phyloP scores from a whole-genome alignment of 1,140 invertebrate genomes.

The Atta colombica region DNA sequence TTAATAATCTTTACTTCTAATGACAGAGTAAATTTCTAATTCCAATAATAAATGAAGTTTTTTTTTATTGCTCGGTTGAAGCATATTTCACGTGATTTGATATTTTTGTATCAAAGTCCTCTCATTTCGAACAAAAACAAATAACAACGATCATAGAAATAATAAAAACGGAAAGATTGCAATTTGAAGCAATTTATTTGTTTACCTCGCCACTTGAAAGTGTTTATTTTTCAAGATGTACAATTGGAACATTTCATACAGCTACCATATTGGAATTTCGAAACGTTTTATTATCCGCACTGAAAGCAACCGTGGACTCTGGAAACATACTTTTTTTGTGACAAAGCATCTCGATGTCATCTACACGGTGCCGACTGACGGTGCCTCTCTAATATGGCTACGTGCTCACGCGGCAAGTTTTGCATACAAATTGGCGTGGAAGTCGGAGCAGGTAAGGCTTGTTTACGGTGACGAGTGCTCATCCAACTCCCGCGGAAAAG shows the following conservation, averaged over 20 bases:
- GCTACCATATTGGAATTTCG: neutral
- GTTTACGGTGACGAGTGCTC: conserved; percentile 74
- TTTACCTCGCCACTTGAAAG: neutral
- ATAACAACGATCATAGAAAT: neutral
- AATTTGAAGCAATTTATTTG: neutral
- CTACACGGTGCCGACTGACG: neutral
- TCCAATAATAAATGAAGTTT: neutral
- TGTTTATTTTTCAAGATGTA: conserved; percentile 14
- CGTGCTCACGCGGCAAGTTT: conserved; percentile 67
- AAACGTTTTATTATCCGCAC: neutral
- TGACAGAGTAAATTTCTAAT: neutral
- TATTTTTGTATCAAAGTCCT: conserved; percentile 7
- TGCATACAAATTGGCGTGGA: conserved; percentile 73
- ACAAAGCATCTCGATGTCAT: conserved; percentile 37
- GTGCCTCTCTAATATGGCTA: conserved; percentile 51
- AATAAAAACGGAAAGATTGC: conserved; percentile 16
- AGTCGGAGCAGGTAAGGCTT: conserved; percentile 59
- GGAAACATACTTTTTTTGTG: neutral
- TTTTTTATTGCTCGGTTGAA: neutral
- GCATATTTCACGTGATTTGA: neutral
- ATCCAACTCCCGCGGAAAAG: conserved; percentile 65
- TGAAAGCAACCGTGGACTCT: neutral
- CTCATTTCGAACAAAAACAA: neutral
- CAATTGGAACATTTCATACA: neutral
- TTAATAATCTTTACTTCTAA: neutral